Evolutionary conservation across 2,888 invertebrate species (phyloP), one percentile per base, ranked within the genome.

Genomic region (Bugulina stolonifera): DNA sequence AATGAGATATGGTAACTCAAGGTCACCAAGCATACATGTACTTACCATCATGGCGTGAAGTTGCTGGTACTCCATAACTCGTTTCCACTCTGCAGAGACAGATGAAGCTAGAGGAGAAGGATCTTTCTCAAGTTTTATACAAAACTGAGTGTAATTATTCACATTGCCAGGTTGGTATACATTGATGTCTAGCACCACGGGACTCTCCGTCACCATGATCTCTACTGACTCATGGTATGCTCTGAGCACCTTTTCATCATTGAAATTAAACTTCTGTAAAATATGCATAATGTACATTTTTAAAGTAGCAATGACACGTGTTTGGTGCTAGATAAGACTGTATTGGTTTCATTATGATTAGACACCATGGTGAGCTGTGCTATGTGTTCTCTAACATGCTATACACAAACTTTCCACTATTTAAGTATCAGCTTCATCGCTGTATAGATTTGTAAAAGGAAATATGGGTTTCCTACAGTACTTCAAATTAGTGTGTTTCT

Each of bases 191-290:
- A 43, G 43, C 18, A 43, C 18, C 43, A 43, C 5, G 18, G 43
- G 43, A 18, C 10, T 43, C 43, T 64, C 64, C 10, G 64, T 14
- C 3, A 32, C 22, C 10, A 64, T 34, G 14, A 29, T 14, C 32
- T 64, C 64, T 29, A 64, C 64, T 14, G 22, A 64, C 32, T 64
- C 64, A 32, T 32, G 34, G 64, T 64, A 29, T 2, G 64, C 64
- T 10, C 29, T 64, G 3, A 64, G 27, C 29, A 64, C 64, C 32
- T 64, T 64, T 27, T 64, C 27, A 3, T 64, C 64, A 32, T 27
- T 64, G 32, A 64, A 64, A 29, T 27, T 5, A 64, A 64, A 64
- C 27, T 3, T 64, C 64, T 64, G n/a, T n/a, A 64, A 2, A 64
- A 64, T 43, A 43, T 43, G 43, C 5, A 43, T 10, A 43, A 18